These are phyloP conservation scores for Motacilla alba DNA, from an alignment of 2,113 vertebrate genomes.

Conservation along the genomic window DNA sequence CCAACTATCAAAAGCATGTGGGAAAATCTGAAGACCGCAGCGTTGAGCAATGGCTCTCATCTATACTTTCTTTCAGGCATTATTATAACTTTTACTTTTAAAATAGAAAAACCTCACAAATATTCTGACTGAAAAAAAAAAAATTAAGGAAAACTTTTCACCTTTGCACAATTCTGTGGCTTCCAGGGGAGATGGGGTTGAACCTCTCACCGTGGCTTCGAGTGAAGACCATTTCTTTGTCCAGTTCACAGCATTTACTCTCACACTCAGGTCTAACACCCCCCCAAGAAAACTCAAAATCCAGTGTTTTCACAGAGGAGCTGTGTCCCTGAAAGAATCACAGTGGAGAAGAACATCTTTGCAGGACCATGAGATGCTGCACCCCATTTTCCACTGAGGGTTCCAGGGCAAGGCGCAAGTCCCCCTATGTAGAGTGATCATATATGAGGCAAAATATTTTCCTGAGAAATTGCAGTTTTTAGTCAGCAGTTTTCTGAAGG, in stretches of 20 bases:
- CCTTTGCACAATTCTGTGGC: not conserved
- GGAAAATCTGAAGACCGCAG: not conserved
- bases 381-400: not conserved
- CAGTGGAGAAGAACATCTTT: not conserved
- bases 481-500: not conserved
- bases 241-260: not conserved
- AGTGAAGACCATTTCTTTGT: rapidly evolving
- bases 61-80: not conserved
- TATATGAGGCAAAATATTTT: rapidly evolving
- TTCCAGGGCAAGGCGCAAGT: not conserved
- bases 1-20: not conserved
- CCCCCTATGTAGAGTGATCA: rapidly evolving
- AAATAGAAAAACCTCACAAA: not conserved
- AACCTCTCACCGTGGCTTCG: rapidly evolving
- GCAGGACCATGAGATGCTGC: not conserved
- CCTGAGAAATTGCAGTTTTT: not conserved
- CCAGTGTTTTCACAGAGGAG: not conserved
- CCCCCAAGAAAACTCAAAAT: not conserved
- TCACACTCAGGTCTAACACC: not conserved
- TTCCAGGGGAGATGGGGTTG: not conserved
- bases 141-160: not conserved
- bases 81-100: not conserved
- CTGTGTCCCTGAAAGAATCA: not conserved
- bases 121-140: not conserved
- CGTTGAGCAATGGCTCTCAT: not conserved